Evolutionary conservation across 2,888 invertebrate species (phyloP), one percentile per base, ranked within the genome.

Genomic region (Campoplex nolae): DNA sequence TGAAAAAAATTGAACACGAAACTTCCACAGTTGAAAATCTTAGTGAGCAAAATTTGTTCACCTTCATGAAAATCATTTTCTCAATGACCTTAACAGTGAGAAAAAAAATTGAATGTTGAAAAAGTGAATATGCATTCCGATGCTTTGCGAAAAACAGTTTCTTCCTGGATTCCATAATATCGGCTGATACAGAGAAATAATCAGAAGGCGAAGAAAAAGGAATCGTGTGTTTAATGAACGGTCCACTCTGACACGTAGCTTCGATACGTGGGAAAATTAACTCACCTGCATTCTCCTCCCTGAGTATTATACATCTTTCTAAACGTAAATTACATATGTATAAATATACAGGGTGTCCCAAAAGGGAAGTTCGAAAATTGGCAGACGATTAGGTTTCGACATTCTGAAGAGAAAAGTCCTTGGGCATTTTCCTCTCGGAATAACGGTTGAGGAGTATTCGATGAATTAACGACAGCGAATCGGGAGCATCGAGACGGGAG

Each of bases 251-350:
- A 73, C 80, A 80, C 56, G 75, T 75, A 62, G 56, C 68, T 68
- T 79, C 67, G 73, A 18, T 81, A 73, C 86, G 86, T 86, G 86
- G 86, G 86, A 86, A 86, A 80, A 86, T 75, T 77, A 65, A 48
- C 48, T 58, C 45, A 74, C 23, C 38, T 79, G 62, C 70, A 76
- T 75, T 79, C 54, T 78, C 54, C 42, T 51, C 75, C 51, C 18
- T 32, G 32, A 32, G 62, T 58, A 38, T 23, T 6, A 38, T 32
- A 18, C 48, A 13, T 75, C 23, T 35, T 67, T 80, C 51, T 80
- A 74, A 56, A 82, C 35, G 6, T 42, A 51, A 28, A 16, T 56
- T 48, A 56, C 71, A 8, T 4, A 62, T 42, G 23, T 58, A 48
- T 45, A n/a, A 7, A 48, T 51, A 51, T 71, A 42, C 71, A 28